phyloP scores from a whole-genome alignment of 2,113 vertebrate species.

The Callorhinus ursinus region DNA sequence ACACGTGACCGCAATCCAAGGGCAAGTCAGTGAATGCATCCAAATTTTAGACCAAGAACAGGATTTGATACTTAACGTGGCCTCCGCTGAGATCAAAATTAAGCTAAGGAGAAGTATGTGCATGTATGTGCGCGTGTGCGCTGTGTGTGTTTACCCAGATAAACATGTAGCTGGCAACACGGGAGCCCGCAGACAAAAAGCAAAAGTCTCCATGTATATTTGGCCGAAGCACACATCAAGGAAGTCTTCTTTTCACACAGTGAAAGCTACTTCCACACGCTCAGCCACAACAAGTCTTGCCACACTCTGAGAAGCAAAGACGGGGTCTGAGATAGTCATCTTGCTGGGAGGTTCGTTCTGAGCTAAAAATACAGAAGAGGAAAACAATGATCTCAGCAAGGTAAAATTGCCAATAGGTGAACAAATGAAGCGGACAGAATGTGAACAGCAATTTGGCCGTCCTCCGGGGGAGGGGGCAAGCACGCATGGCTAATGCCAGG shows the following conservation, averaged over 20 bases:
- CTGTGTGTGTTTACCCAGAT: background rate
- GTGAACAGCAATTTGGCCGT: conserved; percentile 50
- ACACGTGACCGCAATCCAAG: background rate
- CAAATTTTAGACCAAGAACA: background rate
- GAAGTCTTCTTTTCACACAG: conserved; percentile 40
- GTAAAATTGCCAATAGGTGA: conserved; percentile 81
- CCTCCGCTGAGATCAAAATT: background rate
- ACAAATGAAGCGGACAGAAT: conserved; percentile 75
- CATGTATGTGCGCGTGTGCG: background rate
- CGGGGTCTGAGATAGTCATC: conserved; percentile 64
- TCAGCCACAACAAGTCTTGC: conserved; percentile 63
- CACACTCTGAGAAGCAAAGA: background rate
- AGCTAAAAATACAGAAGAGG: conserved; percentile 77
- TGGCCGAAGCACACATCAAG: background rate
- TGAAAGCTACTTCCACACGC: conserved; percentile 22
- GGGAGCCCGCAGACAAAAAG: background rate
- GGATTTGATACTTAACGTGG: background rate
- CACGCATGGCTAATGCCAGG: background rate
- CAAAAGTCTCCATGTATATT: background rate
- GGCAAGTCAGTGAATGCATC: background rate
- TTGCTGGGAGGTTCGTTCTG: conserved; percentile 56
- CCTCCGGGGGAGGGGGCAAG: background rate
- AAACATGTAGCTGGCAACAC: background rate
- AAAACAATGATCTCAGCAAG: conserved; percentile 83
- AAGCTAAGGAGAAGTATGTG: background rate